Evolutionary conservation across 2,797 vertebrate genomes (phyloP).

Genomic region (Alcedo atthis): DNA sequence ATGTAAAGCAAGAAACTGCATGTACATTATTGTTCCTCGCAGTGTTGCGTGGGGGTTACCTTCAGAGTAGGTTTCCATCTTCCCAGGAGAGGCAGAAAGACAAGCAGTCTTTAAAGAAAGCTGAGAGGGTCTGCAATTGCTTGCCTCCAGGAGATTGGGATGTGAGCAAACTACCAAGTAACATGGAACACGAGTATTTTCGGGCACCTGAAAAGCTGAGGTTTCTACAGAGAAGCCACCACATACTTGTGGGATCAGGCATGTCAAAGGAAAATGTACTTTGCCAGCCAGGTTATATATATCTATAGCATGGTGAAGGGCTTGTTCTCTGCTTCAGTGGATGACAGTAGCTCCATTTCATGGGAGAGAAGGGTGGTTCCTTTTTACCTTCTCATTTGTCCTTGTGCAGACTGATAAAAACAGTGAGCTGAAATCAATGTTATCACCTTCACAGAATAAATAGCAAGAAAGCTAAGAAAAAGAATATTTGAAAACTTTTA

Average conservation of each 20-base stretch:
- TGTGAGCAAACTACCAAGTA: conserved; percentile 50
- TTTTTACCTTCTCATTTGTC: not conserved
- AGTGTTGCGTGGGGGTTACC: not conserved
- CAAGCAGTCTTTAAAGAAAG: not conserved
- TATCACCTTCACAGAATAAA: conserved; percentile 40
- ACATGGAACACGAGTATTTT: conserved; percentile 30
- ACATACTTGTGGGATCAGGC: conserved; percentile 62
- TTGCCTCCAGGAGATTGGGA: not conserved
- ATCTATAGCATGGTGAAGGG: conserved; percentile 19
- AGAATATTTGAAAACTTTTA: not conserved
- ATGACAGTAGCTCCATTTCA: not conserved
- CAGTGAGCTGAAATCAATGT: conserved; percentile 12
- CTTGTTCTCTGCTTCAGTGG: conserved; percentile 23
- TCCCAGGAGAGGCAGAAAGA: not conserved
- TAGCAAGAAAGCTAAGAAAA: conserved; percentile 1
- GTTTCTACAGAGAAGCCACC: conserved; percentile 49
- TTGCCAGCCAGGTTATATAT: not conserved
- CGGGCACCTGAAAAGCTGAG: conserved; percentile 61
- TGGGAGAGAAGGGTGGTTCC: conserved; percentile 13
- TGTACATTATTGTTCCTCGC: not conserved
- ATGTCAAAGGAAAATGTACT: conserved; percentile 33
- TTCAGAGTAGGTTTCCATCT: not conserved
- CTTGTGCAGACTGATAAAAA: conserved; percentile 33
- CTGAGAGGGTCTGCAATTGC: not conserved
- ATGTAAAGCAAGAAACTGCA: not conserved